Base-by-base conservation (phyloP, 2,113 vertebrate genomes). In the Aegypius monachus region DNA sequence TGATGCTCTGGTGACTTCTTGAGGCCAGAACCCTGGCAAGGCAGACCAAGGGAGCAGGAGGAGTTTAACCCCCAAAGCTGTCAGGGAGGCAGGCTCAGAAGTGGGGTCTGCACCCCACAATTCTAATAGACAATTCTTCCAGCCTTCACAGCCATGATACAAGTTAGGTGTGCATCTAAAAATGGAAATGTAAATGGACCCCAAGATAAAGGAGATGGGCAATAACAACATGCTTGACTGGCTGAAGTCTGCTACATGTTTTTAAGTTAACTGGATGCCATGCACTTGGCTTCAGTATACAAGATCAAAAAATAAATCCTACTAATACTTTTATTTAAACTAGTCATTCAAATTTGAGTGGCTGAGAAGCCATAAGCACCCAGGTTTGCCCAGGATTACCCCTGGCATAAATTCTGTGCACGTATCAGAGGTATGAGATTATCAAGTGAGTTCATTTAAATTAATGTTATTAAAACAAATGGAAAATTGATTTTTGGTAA, bases 361-460 rank as follows among this genome's bases (percentile, higher is more conserved):
- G 34, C 26, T 89, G 43, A 79, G 78, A 61, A 86, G 50, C 67
- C 29, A 13, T 86, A 80, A 88, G 66, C 61, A 68, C 13, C 7
- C 22, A 66, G 74, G 42, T 90, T 91, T 95, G 63, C 53, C 42
- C 67, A 81, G 71, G 81, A 90, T 96, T 88, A 92, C 13, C 25
- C 40, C 36, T 45, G 38, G 36, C 50, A 78, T 82, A 88, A 90
- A 95, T 93, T 96, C 55, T 11, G 3, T 48, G 68, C 59, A 47
- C 56, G 13, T 86, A 43, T 71, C 81, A 81, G 85, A 93, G 56
- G 42, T 66, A 91, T 31, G 50, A 93, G 70, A 93, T 79, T 96
- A 97, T 88, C 81, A 79, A 96, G 75, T 53, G 82, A 97, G 93
- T 94, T 93, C 87, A 95, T 97, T 97, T 83, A 93, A 97, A 97